Base-by-base conservation (phyloP, 2,113 vertebrate species). In the Corythaeola cristata region DNA sequence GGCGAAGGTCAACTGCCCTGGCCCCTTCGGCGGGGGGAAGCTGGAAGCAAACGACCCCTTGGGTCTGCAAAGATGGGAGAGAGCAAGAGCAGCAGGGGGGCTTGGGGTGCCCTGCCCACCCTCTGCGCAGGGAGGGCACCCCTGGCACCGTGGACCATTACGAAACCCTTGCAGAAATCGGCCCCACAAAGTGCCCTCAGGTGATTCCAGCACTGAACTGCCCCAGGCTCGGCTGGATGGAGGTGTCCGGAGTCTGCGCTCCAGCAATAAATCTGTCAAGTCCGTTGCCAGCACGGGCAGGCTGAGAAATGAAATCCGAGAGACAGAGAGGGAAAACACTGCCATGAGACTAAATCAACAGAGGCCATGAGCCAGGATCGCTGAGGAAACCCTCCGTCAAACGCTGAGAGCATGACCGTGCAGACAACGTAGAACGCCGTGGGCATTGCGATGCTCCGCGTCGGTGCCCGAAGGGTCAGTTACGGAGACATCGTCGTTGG, bases 61-160 rank as follows among this genome's bases (percentile, higher is more conserved):
- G 41, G 24, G 24, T 4, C 44, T 63, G 33, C 32, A 59, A 50
- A 32, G 23, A 83, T 8, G 4, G 10, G 22, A 66, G 8, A 60
- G 19, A 45, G 15, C 33, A 33, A 56, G 47, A 60, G 18, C 33
- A 62, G 15, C 15, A 8, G 2, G 4, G 47, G 32, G 19, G 6
- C 9, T 74, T 60, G 33, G 15, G 44, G 21, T 66, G 23, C 4
- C 19, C 49, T 88, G 30, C 11, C 47, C 15, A 12, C 45, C 22
- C 37, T 71, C 86, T 9, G 24, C 24, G 78, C 12, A 24, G 24
- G 33, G 7, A 4, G 35, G 39, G 62, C 8, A 5, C 21, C 58
- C 26, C 13, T 5, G 8, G 35, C 16, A 11, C 11, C 19, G 45
- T 2, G 1, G 35, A 5, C 53, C 5, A 0, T 37, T 45, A 27